Conservation (phyloP, 2,888 invertebrate genomes). For the Ophioninae sp. region DNA sequence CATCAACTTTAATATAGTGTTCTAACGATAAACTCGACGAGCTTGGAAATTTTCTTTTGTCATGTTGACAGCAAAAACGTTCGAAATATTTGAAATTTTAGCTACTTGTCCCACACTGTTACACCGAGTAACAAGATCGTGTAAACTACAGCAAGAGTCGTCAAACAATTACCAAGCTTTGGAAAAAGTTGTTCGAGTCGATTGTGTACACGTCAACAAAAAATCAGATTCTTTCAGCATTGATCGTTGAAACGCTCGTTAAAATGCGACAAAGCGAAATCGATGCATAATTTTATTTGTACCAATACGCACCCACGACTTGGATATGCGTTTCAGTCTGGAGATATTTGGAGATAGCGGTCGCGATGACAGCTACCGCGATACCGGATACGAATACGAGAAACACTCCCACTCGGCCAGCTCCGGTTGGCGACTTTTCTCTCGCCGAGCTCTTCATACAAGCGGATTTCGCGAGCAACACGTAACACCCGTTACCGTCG, state of each 20-base stretch:
- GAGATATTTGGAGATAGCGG: slow-evolving; percentile 73
- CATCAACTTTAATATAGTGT: background rate
- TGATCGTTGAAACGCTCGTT: background rate
- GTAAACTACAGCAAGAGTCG: background rate
- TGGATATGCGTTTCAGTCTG: slow-evolving; percentile 59
- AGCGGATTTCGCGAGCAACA: slow-evolving; percentile 55
- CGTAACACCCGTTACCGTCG: slow-evolving; percentile 61
- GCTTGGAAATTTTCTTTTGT: background rate
- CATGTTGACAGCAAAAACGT: background rate
- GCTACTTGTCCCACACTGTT: background rate
- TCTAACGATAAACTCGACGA: background rate
- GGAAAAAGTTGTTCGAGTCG: background rate
- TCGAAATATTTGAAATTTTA: background rate
- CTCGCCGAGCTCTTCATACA: slow-evolving; percentile 65
- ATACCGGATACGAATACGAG: slow-evolving; percentile 73
- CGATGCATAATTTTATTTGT: background rate
- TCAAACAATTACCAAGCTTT: background rate
- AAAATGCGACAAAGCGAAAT: background rate
- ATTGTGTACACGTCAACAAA: background rate
- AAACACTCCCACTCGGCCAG: slow-evolving; percentile 69
- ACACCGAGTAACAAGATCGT: background rate
- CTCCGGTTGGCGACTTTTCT: slow-evolving; percentile 66
- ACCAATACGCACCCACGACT: slow-evolving; percentile 63
- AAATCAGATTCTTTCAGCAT: background rate
- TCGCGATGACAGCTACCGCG: slow-evolving; percentile 71